These are phyloP conservation scores for Cyrtodaria siliqua DNA, from an alignment of 2,888 invertebrate genomes.

Conservation along the genomic window DNA sequence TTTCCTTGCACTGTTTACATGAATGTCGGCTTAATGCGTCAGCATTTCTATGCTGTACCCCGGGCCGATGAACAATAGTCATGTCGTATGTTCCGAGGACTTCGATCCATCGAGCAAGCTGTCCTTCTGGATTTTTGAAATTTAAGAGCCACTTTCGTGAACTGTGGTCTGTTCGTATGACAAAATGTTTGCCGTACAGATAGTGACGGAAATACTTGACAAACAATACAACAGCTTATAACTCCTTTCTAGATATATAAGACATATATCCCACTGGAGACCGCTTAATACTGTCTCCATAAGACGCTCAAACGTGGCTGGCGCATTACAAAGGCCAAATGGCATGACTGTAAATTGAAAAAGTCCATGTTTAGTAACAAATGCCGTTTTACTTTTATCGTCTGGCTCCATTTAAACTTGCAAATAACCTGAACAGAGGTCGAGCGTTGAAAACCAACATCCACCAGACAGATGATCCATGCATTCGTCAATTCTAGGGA, in stretches of 20 bases:
- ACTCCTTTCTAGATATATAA: conserved; percentile 50
- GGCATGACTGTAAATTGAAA: neutral
- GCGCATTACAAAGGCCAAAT: neutral
- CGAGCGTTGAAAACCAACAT: conserved; percentile 37
- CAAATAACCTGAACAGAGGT: conserved; percentile 45
- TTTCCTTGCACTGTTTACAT: neutral
- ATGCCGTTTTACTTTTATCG: conserved; percentile 17
- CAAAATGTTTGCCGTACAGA: conserved; percentile 45
- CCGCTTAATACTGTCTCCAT: neutral
- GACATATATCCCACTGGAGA: conserved; percentile 15
- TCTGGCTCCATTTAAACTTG: conserved; percentile 33
- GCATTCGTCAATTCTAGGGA: conserved; percentile 42
- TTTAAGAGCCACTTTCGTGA: conserved; percentile 35
- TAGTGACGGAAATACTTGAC: conserved; percentile 53
- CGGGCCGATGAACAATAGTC: conserved; percentile 2
- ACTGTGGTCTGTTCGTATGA: conserved; percentile 52
- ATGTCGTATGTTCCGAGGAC: conserved; percentile 6
- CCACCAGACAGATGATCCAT: conserved; percentile 29
- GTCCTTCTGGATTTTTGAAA: conserved; percentile 15
- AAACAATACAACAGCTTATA: conserved; percentile 40
- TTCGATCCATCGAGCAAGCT: conserved; percentile 14
- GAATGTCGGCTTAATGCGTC: conserved; percentile 2
- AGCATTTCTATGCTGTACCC: conserved; percentile 12
- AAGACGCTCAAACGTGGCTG: neutral
- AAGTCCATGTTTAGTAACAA: conserved; percentile 29